phyloP scores from a whole-genome alignment of 2,113 vertebrate species.

The Microtus oregoni region DNA sequence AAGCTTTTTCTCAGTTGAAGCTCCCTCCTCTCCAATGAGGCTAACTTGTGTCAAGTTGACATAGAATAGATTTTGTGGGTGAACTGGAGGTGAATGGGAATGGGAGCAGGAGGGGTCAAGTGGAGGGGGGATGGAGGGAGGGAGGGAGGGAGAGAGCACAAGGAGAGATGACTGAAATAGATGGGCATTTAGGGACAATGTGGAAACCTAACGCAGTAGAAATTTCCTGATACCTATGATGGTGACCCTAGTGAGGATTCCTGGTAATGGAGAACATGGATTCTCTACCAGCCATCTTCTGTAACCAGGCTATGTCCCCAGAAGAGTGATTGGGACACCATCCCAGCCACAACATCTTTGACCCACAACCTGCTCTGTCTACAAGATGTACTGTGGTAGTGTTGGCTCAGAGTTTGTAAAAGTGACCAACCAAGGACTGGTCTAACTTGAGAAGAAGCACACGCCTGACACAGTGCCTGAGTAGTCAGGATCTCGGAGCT shows the following conservation, averaged over 20 bases:
- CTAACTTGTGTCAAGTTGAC: neutral
- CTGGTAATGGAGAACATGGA: neutral
- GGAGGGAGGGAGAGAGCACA: neutral
- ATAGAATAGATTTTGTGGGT: neutral
- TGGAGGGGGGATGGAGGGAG: neutral
- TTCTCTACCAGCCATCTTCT: neutral
- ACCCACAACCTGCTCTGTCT: neutral
- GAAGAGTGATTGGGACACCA: neutral
- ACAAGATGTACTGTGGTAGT: neutral
- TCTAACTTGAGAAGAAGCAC: neutral
- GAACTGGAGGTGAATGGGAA: neutral
- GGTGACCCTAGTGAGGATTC: neutral
- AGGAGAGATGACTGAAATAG: neutral
- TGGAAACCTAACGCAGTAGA: neutral
- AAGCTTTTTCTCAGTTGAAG: neutral
- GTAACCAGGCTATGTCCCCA: neutral
- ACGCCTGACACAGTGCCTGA: neutral
- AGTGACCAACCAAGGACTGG: neutral
- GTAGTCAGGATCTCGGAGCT: neutral
- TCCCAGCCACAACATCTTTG: neutral
- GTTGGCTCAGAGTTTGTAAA: neutral
- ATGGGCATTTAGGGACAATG: neutral
- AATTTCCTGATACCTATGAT: neutral
- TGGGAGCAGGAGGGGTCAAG: neutral
- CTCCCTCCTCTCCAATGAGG: neutral